Percentiles rank a stretch among this genome's conserved stretches.
Evolutionary conservation across 2,797 vertebrate genomes (phyloP).

Genomic region (Halcyon badia): DNA sequence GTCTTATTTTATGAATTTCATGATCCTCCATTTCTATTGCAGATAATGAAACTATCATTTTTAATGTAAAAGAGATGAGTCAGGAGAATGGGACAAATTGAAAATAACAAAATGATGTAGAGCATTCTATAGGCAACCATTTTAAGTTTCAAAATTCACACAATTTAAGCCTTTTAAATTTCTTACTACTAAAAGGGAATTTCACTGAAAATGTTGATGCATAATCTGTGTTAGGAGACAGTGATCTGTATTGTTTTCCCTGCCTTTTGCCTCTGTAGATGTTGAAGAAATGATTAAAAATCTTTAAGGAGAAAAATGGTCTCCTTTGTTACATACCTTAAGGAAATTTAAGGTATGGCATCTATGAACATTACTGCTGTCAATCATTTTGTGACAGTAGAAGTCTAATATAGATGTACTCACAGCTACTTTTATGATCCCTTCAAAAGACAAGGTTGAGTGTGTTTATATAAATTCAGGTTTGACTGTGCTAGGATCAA

Average conservation of each 20-base stretch:
- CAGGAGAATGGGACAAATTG: background rate
- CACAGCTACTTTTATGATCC: background rate
- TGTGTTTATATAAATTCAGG: background rate
- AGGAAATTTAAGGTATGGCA: conserved; percentile 37
- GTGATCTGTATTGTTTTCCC: background rate
- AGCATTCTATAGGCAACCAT: background rate
- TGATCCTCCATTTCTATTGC: background rate
- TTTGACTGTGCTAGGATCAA: background rate
- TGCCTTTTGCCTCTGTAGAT: background rate
- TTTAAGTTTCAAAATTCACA: background rate
- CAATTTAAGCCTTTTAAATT: background rate
- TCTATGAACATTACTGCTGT: background rate
- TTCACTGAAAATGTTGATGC: background rate
- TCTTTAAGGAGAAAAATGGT: background rate
- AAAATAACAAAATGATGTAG: background rate
- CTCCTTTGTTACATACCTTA: background rate
- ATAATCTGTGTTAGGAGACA: background rate
- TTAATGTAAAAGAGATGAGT: background rate
- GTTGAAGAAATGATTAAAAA: background rate
- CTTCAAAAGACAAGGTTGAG: background rate
- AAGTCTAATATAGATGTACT: conserved; percentile 14
- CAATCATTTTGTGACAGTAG: conserved; percentile 40
- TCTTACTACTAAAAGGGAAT: background rate
- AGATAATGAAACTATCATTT: background rate
- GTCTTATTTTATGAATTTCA: background rate